phyloP scores from a whole-genome alignment of 2,888 invertebrate species.

The Agonum fuliginosum region DNA sequence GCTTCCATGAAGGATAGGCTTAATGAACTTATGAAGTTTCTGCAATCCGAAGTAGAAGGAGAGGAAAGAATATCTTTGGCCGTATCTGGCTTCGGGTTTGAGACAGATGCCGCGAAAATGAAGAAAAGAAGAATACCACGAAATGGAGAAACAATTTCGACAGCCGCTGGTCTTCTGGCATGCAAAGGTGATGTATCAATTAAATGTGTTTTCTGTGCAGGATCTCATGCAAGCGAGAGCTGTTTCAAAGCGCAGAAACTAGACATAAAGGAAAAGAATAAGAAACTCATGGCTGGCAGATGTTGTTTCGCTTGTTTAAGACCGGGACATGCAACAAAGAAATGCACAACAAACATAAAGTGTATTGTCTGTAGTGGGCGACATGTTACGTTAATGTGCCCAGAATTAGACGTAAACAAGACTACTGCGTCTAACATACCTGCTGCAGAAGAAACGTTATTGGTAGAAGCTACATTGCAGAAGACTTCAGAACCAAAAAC shows the following conservation, averaged over 20 bases:
- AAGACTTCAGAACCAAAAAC: too few relatives aligned
- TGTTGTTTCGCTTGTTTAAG: constrained; percentile 6
- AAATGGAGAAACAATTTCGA: too few relatives aligned
- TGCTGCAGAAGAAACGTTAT: too few relatives aligned
- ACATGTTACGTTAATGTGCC: constrained; percentile 5
- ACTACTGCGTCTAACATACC: background rate
- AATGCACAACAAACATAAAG: background rate
- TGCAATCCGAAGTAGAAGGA: constrained; percentile 64
- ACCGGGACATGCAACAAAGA: background rate
- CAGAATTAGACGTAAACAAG: background rate
- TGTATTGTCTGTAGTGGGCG: background rate
- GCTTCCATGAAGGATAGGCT: background rate
- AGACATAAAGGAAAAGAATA: background rate
- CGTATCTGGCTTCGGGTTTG: constrained; percentile 57
- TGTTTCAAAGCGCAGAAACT: constrained; percentile 46
- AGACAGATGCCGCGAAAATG: too few relatives aligned
- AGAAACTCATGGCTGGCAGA: background rate
- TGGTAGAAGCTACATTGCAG: too few relatives aligned
- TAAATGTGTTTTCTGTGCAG: constrained; percentile 36
- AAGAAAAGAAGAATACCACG: too few relatives aligned
- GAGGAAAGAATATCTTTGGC: constrained; percentile 63
- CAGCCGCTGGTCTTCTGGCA: constrained; percentile 4
- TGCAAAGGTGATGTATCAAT: too few relatives aligned
- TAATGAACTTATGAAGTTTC: constrained; percentile 61
- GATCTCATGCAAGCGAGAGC: background rate